phyloP scores from a whole-genome alignment of 2,113 vertebrate genomes.

The Aramus guarauna region DNA sequence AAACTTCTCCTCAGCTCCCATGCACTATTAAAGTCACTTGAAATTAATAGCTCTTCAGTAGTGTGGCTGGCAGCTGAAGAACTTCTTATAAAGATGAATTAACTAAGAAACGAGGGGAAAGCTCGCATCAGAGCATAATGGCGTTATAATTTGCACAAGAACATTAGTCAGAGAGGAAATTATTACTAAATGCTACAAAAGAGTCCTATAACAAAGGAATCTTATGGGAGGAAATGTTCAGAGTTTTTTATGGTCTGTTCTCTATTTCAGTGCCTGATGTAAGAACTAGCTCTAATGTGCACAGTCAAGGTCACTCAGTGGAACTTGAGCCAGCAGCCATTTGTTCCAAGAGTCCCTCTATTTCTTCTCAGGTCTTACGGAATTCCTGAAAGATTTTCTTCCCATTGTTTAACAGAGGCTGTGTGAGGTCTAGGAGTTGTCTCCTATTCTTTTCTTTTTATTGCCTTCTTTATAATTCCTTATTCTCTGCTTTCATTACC shows the following conservation, averaged over 20 bases:
- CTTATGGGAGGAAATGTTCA: constrained; percentile 65
- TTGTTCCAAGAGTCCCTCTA: constrained; percentile 52
- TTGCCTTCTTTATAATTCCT: not conserved
- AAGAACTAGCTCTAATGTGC: constrained; percentile 45
- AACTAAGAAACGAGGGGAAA: constrained; percentile 33
- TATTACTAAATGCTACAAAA: constrained; percentile 61
- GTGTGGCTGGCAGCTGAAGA: constrained; percentile 27
- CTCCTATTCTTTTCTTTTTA: constrained; percentile 42
- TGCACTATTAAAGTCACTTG: constrained; percentile 23
- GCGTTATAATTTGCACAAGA: constrained; percentile 59
- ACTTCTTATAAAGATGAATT: constrained; percentile 45
- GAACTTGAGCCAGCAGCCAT: constrained; percentile 57
- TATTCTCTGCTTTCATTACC: constrained; percentile 1
- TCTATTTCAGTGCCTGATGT: constrained; percentile 60
- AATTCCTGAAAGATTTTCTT: constrained; percentile 62
- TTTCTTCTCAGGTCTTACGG: constrained; percentile 56
- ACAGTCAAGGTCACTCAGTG: constrained; percentile 43
- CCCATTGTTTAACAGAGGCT: constrained; percentile 56
- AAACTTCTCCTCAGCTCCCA: constrained; percentile 10
- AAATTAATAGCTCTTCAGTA: constrained; percentile 29
- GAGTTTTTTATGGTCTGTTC: constrained; percentile 63
- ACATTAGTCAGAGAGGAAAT: constrained; percentile 65
- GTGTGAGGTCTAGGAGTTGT: constrained; percentile 67
- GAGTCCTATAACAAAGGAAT: constrained; percentile 58
- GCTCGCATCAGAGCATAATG: constrained; percentile 41